Base-by-base conservation (phyloP, 2,113 vertebrate genomes). In the Microtus oregoni region DNA sequence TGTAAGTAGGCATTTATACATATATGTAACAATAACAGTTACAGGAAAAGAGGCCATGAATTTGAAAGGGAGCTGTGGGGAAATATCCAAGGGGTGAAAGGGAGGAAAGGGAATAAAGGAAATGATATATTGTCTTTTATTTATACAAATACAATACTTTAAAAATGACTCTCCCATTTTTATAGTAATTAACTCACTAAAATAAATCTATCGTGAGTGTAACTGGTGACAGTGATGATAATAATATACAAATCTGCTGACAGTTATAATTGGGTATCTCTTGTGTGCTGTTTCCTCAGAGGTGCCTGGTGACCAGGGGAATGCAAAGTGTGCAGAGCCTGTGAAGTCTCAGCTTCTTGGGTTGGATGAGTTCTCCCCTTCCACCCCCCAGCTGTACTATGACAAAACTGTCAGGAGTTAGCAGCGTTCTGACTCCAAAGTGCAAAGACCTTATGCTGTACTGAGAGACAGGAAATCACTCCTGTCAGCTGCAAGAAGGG, bases 381-480 rank as follows among this genome's bases (percentile, higher is more conserved):
- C 20, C 22, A 73, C 97, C 97, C 97, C 97, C 98, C 98, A 98
- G 98, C 94, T 98, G 97, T 97, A 98, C 97, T 70, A 92, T 94
- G 98, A 98, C 98, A 98, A 98, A 98, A 75, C 97, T 98, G 98
- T 98, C 98, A 98, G 97, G 98, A 98, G 97, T 97, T 96, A 98
- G 92, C 93, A 95, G 97, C 95, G 28, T 81, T 94, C 83, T 20
- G 97, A 97, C 97, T 98, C 96, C 96, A 96, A 98, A 96, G 96
- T 96, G 97, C 78, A 96, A 97, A 52, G 97, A 98, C 98, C 95
- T 90, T 98, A 97, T 98, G 97, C 98, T 94, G 93, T 97, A 96
- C 97, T 89, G 0, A 82, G 97, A 98, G 97, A 98, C 93, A 15
- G 67, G 15, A 96, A 98, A 97, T 97, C 94, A 97, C 97, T 98